These are phyloP conservation scores for Pangasius macronema DNA, from an alignment of 2,797 vertebrate genomes.

Conservation along the genomic window DNA sequence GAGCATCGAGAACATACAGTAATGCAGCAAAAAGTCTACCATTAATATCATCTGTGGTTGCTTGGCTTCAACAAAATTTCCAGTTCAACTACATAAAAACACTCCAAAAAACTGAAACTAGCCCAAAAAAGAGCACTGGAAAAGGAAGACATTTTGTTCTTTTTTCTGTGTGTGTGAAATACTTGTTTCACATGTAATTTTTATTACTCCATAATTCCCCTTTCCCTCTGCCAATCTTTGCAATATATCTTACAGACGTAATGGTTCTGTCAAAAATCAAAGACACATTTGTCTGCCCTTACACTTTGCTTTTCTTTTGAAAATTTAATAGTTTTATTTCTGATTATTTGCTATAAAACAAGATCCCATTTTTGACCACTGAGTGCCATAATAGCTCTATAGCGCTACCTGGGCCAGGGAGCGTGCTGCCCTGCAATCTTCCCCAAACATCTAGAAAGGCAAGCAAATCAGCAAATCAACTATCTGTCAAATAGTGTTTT, in stretches of 20 bases:
- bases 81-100: background rate
- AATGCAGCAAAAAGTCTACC: background rate
- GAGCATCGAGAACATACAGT: background rate
- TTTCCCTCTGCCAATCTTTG: background rate
- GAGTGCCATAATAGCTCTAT: background rate
- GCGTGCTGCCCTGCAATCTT: background rate
- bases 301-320: background rate
- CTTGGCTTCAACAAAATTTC: background rate
- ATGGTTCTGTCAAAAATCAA: background rate
- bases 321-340: background rate
- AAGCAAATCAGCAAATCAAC: background rate
- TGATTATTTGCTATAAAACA: background rate
- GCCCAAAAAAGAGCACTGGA: background rate
- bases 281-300: background rate
- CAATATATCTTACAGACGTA: background rate
- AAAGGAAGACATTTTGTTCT: background rate
- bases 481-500: background rate
- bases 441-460: background rate
- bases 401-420: background rate
- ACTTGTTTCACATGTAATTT: background rate
- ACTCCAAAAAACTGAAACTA: background rate
- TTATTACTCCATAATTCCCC: background rate
- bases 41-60: background rate
- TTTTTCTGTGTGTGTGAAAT: background rate
- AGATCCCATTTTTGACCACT: background rate